These are phyloP conservation scores for Metopia argyrocephala DNA, from an alignment of 2,888 invertebrate genomes.

Conservation along the genomic window DNA sequence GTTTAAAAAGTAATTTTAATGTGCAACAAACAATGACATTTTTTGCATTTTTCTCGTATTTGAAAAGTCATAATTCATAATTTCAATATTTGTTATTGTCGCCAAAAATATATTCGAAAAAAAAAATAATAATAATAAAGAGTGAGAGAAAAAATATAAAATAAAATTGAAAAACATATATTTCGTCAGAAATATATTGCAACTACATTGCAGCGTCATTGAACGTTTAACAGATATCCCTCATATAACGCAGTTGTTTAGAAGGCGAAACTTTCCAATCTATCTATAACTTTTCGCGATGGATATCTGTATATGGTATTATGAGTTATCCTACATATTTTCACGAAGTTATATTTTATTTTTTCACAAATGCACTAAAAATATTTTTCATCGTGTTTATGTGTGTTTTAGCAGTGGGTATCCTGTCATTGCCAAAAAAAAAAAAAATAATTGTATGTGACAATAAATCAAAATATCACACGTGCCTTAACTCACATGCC, in stretches of 20 bases:
- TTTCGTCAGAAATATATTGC: constrained; percentile 10
- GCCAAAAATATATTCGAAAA: constrained; percentile 59
- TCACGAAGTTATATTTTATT: constrained; percentile 19
- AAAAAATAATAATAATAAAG: constrained; percentile 24
- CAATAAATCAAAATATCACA: constrained; percentile 65
- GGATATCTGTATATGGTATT: constrained; percentile 52
- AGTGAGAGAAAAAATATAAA: too few relatives aligned
- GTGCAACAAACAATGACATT: constrained; percentile 50
- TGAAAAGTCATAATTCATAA: constrained; percentile 63
- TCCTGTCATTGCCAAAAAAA: constrained; percentile 59
- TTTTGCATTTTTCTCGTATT: constrained; percentile 57
- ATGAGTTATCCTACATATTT: constrained; percentile 28
- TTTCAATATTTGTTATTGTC: constrained; percentile 63
- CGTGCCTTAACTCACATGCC: constrained; percentile 63
- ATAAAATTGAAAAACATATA: too few relatives aligned
- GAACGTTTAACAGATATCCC: too few relatives aligned
- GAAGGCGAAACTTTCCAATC: too few relatives aligned
- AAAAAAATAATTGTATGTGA: constrained; percentile 57
- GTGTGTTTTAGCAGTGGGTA: constrained; percentile 43
- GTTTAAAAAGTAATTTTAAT: constrained; percentile 54
- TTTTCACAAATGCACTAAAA: constrained; percentile 47
- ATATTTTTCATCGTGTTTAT: constrained; percentile 40
- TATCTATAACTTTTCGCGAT: too few relatives aligned
- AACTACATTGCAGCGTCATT: constrained; percentile 58
- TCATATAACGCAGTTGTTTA: too few relatives aligned